Evolutionary conservation across 2,113 vertebrate genomes (phyloP), one percentile per base, ranked within the genome.

Genomic region (Ginglymostoma cirratum): DNA sequence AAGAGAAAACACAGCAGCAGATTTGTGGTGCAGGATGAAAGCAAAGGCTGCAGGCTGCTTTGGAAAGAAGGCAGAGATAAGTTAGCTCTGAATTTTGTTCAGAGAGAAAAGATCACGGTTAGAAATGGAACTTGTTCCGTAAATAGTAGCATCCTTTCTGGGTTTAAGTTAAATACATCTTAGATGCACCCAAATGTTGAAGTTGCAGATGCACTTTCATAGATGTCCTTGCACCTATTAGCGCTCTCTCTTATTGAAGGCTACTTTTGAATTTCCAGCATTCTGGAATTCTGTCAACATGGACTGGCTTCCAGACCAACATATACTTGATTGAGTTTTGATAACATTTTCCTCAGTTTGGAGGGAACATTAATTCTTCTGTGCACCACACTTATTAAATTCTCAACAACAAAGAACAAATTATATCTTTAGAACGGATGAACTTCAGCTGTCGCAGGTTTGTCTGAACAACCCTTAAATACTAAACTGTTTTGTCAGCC

Each of bases 21-120:
- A 76, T 90, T 94, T 76, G 90, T 69, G 12, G 96, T 96, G 97
- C 96, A 96, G 85, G 80, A 8, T 94, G 96, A 24, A 96, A 96
- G 96, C 96, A 96, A 96, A 97, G 96, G 80, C 94, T 96, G 96
- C 96, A 97, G 96, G 96, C 76, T 96, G 95, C 96, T 96, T 96
- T 95, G 96, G 96, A 97, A 96, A 83, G 96, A 96, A 97, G 86
- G 96, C 96, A 95, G 96, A 96, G 96, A 48, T 52, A 96, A 52
- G 69, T 83, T 38, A 45, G 38, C 78, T 8, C 6, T 72, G 69
- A 7, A n/a, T n/a, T 83, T 83, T 38, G n/a, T 83, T 83, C n/a
- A 17, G n/a, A 42, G 96, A 45, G 96, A 96, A 96, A 97, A 96
- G 48, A 96, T 34, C 72, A 76, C 30, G 8, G 70, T 72, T 12